A percentile compares a stretch with the other conserved stretches of the same genome.
Conservation (phyloP, 2,888 invertebrate genomes). For the Cactoblastis cactorum region DNA sequence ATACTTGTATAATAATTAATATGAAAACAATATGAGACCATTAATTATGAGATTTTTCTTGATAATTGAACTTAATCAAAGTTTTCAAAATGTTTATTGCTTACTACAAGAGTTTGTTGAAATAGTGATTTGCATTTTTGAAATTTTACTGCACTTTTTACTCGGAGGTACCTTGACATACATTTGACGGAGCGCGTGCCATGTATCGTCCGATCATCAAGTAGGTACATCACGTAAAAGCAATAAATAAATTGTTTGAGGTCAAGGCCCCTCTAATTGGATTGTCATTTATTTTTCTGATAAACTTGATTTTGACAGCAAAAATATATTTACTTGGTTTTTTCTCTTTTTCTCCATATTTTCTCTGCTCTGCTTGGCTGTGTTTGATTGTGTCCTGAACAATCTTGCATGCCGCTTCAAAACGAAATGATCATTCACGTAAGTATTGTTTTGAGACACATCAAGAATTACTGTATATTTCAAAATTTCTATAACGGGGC, state of each 20-base stretch:
- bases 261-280: conserved; percentile 73
- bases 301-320: conserved; percentile 75
- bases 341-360: conserved; percentile 87
- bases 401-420: conserved; percentile 88
- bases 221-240: conserved; percentile 3
- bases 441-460: conserved; percentile 83
- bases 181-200: conserved; percentile 23
- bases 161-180: conserved; percentile 66
- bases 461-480: conserved; percentile 43
- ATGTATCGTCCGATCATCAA: conserved; percentile 16
- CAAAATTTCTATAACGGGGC: background rate
- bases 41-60: no score
- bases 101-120: conserved; percentile 35
- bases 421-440: conserved; percentile 85
- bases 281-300: conserved; percentile 75
- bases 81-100: no score
- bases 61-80: no score
- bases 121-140: conserved; percentile 58
- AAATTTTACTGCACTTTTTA: conserved; percentile 74
- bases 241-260: conserved; percentile 24
- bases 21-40: no score
- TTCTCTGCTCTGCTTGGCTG: conserved; percentile 92
- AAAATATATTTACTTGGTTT: conserved; percentile 85
- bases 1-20: no score
- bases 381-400: conserved; percentile 90